Percentiles rank a stretch among this genome's conserved stretches.
Conservation (phyloP, 2,113 vertebrate species). For the Pelusios castaneus region DNA sequence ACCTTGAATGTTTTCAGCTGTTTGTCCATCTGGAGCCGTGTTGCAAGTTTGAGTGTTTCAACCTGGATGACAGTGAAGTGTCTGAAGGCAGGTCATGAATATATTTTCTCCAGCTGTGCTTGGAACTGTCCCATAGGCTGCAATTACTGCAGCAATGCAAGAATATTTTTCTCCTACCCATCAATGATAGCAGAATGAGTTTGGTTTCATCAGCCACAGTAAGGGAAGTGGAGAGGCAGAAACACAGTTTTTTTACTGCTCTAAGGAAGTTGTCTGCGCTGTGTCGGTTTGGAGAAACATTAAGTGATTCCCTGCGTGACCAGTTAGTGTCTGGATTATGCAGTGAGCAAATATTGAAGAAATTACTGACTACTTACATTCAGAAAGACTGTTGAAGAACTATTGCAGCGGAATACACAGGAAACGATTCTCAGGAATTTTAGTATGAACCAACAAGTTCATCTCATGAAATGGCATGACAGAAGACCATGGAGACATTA, state of each 20-base stretch:
- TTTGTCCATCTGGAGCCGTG: background rate
- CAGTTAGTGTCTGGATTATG: too few species aligned
- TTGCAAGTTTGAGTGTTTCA: background rate
- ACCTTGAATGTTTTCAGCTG: background rate
- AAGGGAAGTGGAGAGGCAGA: background rate
- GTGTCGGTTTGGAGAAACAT: background rate
- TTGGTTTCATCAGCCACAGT: background rate
- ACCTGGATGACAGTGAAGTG: background rate
- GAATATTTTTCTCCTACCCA: background rate
- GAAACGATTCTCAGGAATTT: background rate
- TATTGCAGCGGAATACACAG: background rate
- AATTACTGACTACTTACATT: background rate
- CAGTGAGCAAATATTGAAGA: too few species aligned
- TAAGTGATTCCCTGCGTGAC: background rate
- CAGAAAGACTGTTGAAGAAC: background rate
- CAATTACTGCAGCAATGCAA: background rate
- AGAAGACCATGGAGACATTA: background rate
- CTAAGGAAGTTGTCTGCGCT: background rate
- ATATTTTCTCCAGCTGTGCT: background rate
- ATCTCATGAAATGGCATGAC: background rate
- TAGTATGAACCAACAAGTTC: background rate
- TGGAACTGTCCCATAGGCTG: background rate
- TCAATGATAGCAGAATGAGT: background rate
- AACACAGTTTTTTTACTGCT: background rate
- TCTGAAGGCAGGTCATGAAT: background rate